Evolutionary conservation across 2,113 vertebrate species (phyloP), one percentile per base, ranked within the genome.

Genomic region (Catharus minimus): DNA sequence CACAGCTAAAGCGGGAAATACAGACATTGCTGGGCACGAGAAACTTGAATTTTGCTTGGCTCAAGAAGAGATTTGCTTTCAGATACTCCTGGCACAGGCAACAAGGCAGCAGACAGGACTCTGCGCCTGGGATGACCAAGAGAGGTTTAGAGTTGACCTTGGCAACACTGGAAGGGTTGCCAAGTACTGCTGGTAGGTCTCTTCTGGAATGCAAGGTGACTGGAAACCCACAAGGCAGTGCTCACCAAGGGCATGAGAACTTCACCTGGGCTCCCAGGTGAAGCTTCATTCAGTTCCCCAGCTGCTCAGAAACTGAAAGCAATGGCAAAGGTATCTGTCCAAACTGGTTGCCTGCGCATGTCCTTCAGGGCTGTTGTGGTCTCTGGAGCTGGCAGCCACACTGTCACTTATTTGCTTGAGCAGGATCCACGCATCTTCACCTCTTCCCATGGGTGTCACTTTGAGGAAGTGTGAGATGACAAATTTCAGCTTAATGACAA

Each of bases 331-430:
- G 18, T 74, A 8, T 30, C 1, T 4, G 64, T 76, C 39, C 86
- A 73, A 39, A 73, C 4, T 1, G 2, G 9, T 28, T 76, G 36
- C 50, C 50, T 65, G 21, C 0, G 1, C 4, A 3, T 6, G 9
- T 74, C 7, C 47, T 57, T 65, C 0, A 0, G 41, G 20, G 66
- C 33, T 77, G 33, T 57, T 46, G 27, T 22, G 11, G 33, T 23
- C 76, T 11, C 9, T 28, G 41, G 43, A 67, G 26, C 73, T 61
- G 77, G 60, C 39, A 69, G 77, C 56, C 47, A 18, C 52, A 2
- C 3, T 20, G 28, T 46, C 64, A 44, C 28, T 57, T 43, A 16
- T 5, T 32, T 49, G 13, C 30, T 61, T 16, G 33, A 74, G 56
- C 52, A 57, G 66, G 60, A 69, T 32, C 60, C 2, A 1, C 1